A percentile compares a stretch with the other conserved stretches of the same genome.
These are phyloP conservation scores for Phymastichus coffea DNA, from an alignment of 1,140 invertebrate genomes.

Conservation along the genomic window DNA sequence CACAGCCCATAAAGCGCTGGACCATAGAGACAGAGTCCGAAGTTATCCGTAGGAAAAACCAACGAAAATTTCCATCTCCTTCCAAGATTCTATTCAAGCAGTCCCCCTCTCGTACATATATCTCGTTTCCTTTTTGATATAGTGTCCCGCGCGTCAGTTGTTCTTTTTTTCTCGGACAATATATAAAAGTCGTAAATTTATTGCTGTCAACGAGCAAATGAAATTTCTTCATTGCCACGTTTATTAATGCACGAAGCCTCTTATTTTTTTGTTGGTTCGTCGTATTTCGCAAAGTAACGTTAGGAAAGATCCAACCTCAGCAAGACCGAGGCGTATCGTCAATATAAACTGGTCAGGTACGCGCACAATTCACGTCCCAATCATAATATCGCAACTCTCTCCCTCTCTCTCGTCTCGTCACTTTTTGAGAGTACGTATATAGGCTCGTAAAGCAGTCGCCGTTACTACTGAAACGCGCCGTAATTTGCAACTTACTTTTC, in stretches of 20 bases:
- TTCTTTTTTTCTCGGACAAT: background rate
- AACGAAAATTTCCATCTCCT: constrained; percentile 25
- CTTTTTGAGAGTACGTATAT: constrained; percentile 7
- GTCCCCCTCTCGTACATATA: background rate
- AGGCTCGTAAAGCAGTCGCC: no score
- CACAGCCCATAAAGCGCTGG: constrained; percentile 44
- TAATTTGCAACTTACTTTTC: constrained; percentile 17
- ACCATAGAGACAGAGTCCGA: background rate
- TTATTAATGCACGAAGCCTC: no score
- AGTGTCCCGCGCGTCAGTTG: background rate
- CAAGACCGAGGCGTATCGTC: no score
- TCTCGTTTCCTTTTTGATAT: constrained; percentile 21
- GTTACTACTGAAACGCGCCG: constrained; percentile 2
- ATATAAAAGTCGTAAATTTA: no score
- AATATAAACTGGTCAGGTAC: no score
- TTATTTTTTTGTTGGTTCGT: no score
- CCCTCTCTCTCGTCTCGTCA: no score
- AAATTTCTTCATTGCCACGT: background rate
- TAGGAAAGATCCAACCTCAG: no score
- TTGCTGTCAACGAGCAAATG: background rate
- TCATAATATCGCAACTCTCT: constrained; percentile 12
- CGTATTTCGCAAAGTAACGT: no score
- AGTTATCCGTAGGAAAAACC: background rate
- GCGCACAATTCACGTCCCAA: no score
- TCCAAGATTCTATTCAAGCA: background rate